Percentiles rank a stretch among this genome's conserved stretches.
phyloP scores from a whole-genome alignment of 2,113 vertebrate species.

The Haliaeetus leucogaster region DNA sequence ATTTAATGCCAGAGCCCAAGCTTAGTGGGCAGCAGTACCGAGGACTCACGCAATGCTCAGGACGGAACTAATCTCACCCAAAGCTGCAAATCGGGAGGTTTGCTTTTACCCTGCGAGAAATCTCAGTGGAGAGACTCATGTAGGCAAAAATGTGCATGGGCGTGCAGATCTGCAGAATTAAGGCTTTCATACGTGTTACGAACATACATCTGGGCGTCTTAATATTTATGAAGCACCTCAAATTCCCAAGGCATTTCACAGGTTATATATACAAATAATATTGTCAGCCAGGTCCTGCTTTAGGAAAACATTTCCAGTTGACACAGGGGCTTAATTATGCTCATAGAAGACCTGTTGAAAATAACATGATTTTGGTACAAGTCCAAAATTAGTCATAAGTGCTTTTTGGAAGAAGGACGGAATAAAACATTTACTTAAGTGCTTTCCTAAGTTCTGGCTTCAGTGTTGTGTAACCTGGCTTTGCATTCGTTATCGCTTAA shows the following conservation, averaged over 20 bases:
- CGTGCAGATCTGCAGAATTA: background rate
- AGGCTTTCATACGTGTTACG: background rate
- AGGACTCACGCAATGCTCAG: background rate
- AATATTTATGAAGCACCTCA: background rate
- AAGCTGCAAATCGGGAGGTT: background rate
- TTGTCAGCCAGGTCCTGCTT: background rate
- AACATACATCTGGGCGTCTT: background rate
- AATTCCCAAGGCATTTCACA: background rate
- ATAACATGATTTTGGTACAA: background rate
- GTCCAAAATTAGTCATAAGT: background rate
- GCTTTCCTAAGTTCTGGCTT: background rate
- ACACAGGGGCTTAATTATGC: background rate
- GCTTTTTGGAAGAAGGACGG: background rate
- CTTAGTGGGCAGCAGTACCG: background rate
- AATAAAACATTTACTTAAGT: background rate
- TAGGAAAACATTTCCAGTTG: background rate
- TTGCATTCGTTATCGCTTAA: background rate
- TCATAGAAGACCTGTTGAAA: background rate
- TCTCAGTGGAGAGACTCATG: background rate
- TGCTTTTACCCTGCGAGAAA: background rate
- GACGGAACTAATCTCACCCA: background rate
- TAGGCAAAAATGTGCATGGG: background rate
- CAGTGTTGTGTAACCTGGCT: background rate
- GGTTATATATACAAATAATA: background rate
- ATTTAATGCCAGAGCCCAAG: background rate